These are phyloP conservation scores for Nasonia vitripennis DNA, from an alignment of 1,140 invertebrate species.

Conservation along the genomic window DNA sequence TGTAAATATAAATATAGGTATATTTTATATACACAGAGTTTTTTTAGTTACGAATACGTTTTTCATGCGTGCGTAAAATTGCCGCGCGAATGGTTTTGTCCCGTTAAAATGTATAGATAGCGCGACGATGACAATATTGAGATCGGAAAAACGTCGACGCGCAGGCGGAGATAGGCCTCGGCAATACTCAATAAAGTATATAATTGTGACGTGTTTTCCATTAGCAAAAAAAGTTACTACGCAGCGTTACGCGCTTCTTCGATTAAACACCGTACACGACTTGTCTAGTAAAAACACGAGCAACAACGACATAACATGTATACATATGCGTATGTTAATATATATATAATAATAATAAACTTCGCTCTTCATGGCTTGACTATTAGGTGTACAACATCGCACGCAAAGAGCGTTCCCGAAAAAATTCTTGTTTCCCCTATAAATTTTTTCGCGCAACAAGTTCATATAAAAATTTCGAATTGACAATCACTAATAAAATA, in stretches of 20 bases:
- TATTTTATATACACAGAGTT: neutral
- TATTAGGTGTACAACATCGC: neutral
- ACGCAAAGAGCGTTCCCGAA: neutral
- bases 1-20: neutral
- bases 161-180: neutral
- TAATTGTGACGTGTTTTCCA: constrained; percentile 8
- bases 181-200: neutral
- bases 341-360: constrained; percentile 10
- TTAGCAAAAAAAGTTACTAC: neutral
- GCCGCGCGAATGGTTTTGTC: neutral
- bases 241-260: neutral
- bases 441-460: too few species aligned
- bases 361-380: neutral
- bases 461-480: too few species aligned
- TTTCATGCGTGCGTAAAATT: constrained; percentile 10
- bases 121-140: neutral
- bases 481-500: neutral
- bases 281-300: constrained; percentile 2
- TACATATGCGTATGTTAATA: neutral
- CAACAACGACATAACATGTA: constrained; percentile 15
- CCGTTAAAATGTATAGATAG: neutral
- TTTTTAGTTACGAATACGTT: neutral
- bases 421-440: too few species aligned
- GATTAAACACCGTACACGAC: neutral
- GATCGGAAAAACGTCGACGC: constrained; percentile 24